Evolutionary conservation across 2,113 vertebrate genomes (phyloP).

Genomic region (Laterallus jamaicensis): DNA sequence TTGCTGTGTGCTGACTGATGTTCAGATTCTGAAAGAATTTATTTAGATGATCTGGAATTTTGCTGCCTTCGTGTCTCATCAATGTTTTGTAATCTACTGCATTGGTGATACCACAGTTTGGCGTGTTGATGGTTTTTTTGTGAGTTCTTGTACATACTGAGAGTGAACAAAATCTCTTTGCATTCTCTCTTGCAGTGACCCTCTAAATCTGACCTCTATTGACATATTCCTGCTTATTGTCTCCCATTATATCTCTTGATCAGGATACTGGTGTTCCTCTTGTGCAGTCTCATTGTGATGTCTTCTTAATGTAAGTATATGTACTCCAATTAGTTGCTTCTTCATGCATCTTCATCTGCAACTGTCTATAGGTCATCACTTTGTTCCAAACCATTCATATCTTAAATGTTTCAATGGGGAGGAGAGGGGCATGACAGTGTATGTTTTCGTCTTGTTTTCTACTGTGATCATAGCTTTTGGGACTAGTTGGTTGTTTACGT

Average conservation of each 20-base stretch:
- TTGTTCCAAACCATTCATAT: slow-evolving; percentile 32
- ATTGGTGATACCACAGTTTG: background rate
- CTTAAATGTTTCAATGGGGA: background rate
- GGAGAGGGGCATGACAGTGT: slow-evolving; percentile 4
- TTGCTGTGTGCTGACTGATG: background rate
- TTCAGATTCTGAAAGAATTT: background rate
- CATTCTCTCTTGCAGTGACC: slow-evolving; percentile 41
- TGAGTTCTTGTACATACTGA: background rate
- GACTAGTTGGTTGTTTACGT: slow-evolving; percentile 7
- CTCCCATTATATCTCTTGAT: slow-evolving; percentile 65
- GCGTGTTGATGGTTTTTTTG: background rate
- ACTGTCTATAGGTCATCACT: background rate
- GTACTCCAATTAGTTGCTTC: slow-evolving; percentile 36
- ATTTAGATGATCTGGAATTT: background rate
- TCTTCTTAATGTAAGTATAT: slow-evolving; percentile 63
- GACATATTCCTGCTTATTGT: slow-evolving; percentile 51
- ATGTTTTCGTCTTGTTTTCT: slow-evolving; percentile 45
- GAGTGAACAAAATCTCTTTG: slow-evolving; percentile 22
- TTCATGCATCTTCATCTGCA: slow-evolving; percentile 22
- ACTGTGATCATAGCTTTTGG: slow-evolving; percentile 34
- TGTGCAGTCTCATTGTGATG: slow-evolving; percentile 52
- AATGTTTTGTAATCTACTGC: background rate
- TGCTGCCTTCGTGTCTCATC: background rate
- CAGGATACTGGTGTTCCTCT: slow-evolving; percentile 50
- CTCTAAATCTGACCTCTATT: slow-evolving; percentile 45